Evolutionary conservation across 1,140 invertebrate genomes (phyloP).

Genomic region (Cylas formicarius): DNA sequence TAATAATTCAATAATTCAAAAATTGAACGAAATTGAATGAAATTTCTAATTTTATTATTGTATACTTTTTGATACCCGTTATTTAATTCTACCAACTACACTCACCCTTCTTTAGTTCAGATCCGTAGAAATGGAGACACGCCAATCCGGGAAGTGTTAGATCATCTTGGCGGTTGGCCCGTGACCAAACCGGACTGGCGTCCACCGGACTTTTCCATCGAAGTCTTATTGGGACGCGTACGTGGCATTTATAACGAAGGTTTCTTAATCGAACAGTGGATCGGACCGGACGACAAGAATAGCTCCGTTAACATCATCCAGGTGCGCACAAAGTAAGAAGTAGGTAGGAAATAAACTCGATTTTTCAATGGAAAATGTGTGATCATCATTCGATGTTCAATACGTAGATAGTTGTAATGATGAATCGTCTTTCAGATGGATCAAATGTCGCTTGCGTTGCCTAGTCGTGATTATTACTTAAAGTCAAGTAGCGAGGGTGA

Average conservation of each 20-base stretch:
- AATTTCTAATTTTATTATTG: no score
- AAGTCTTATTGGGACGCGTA: constrained; percentile 60
- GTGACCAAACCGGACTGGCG: constrained; percentile 60
- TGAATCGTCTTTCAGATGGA: constrained; percentile 54
- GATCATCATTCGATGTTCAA: no score
- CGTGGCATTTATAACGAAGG: constrained; percentile 67
- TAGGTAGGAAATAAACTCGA: constrained; percentile 27
- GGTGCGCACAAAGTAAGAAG: constrained; percentile 54
- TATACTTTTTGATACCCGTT: no score
- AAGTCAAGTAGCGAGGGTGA: constrained; percentile 60
- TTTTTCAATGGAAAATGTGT: no score
- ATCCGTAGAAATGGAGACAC: constrained; percentile 62
- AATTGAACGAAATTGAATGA: no score
- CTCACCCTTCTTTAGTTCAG: constrained; percentile 49
- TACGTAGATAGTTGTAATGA: no score
- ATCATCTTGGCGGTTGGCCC: constrained; percentile 69
- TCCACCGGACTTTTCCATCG: constrained; percentile 50
- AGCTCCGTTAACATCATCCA: constrained; percentile 79
- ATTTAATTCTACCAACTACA: neutral
- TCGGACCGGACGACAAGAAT: constrained; percentile 80
- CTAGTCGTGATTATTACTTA: constrained; percentile 75
- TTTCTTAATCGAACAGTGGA: constrained; percentile 70
- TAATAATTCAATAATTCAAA: no score
- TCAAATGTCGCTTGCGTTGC: constrained; percentile 71
- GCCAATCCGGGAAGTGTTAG: constrained; percentile 54